A percentile compares a stretch with the other conserved stretches of the same genome.
Evolutionary conservation across 2,797 vertebrate species (phyloP).

Genomic region (Dicrostonyx torquatus): DNA sequence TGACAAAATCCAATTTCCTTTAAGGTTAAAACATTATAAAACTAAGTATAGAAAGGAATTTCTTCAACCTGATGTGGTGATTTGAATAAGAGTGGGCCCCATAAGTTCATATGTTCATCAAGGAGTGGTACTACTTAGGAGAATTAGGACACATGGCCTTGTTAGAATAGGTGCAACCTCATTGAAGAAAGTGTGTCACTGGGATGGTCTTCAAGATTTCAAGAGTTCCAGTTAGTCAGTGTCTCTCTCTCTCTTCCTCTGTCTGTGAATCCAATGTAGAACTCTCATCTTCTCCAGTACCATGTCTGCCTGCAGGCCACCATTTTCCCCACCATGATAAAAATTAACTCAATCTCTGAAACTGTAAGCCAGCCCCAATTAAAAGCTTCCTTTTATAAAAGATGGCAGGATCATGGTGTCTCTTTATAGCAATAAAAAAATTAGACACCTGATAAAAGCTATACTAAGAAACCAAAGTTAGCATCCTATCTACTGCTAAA

Average conservation of each 20-base stretch:
- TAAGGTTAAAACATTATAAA: neutral
- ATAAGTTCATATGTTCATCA: neutral
- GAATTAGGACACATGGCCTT: neutral
- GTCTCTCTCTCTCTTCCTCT: neutral
- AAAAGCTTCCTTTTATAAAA: neutral
- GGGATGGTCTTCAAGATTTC: neutral
- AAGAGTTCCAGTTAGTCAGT: neutral
- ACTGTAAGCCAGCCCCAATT: neutral
- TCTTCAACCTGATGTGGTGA: neutral
- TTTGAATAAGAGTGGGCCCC: neutral
- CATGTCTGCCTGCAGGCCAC: neutral
- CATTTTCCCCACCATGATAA: neutral
- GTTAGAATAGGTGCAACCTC: neutral
- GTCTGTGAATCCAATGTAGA: neutral
- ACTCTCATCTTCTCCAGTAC: neutral
- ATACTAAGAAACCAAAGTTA: constrained; percentile 20
- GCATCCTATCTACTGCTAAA: neutral
- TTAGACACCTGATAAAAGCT: neutral
- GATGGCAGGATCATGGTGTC: neutral
- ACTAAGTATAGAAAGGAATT: neutral
- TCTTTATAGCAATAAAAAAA: neutral
- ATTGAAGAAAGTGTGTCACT: neutral
- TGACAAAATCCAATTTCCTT: constrained; percentile 2
- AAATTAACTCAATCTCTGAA: neutral
- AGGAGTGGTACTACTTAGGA: neutral